Percentiles rank a stretch among this genome's conserved stretches.
Evolutionary conservation across 2,888 invertebrate species (phyloP).

Genomic region (Serrognathus titanus): DNA sequence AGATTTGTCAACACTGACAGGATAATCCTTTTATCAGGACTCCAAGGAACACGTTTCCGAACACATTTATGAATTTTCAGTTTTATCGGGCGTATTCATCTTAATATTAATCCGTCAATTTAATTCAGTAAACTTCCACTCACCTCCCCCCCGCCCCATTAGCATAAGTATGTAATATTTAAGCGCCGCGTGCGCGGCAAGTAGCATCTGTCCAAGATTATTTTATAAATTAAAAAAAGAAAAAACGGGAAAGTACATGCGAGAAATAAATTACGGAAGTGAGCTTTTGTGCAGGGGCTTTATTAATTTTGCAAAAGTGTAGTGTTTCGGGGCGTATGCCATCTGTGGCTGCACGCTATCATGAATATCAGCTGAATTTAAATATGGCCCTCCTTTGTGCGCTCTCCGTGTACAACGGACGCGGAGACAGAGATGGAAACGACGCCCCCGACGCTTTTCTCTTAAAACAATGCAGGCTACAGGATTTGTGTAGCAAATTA

Average conservation of each 20-base stretch:
- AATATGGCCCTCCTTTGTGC: constrained; percentile 9
- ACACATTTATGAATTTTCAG: no score
- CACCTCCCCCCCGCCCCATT: no score
- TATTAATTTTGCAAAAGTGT: constrained; percentile 19
- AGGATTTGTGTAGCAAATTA: constrained; percentile 43
- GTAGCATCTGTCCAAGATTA: constrained; percentile 15
- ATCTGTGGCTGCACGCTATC: constrained; percentile 17
- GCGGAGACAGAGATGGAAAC: constrained; percentile 5
- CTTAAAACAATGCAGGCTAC: constrained; percentile 15
- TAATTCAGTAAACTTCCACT: no score
- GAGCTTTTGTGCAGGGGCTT: constrained; percentile 14
- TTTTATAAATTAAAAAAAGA: constrained; percentile 11
- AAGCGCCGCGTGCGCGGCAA: not conserved
- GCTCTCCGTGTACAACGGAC: constrained; percentile 2
- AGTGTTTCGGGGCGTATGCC: constrained; percentile 15
- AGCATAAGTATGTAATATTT: no score
- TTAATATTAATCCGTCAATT: no score
- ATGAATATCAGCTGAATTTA: constrained; percentile 17
- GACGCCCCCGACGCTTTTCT: constrained; percentile 9
- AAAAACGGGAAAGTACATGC: not conserved
- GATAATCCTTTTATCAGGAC: no score
- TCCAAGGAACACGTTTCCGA: no score
- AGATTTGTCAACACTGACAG: no score
- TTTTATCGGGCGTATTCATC: no score
- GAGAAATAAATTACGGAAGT: constrained; percentile 7